Base-by-base conservation (phyloP, 2,888 invertebrate species). In the Tortricodes alternella region DNA sequence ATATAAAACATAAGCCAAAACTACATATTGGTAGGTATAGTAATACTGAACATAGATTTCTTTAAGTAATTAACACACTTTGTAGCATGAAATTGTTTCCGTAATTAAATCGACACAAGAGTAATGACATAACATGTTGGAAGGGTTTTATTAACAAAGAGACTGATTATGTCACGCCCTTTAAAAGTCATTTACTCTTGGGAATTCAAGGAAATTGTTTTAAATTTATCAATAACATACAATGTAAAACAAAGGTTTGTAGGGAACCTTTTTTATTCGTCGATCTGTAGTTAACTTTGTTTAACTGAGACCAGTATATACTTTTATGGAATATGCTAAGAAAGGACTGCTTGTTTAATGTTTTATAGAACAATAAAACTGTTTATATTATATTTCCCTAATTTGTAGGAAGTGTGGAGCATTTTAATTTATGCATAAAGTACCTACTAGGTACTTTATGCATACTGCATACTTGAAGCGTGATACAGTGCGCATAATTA, bases 321-420 rank as follows among this genome's bases (percentile, higher is more conserved):
- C 65, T 70, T 67, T 65, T 70, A 66, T 68, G 61, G 64, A 59
- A 62, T 50, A 60, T 61, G 63, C 58, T 61, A 66, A 64, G 64
- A 64, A 65, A 62, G 61, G 59, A 64, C 61, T 57, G 61, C 67
- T 70, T 21, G 11, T 29, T 29, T 73, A 64, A 63, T 65, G 53
- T 71, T 80, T 80, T 73, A 80, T 64, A 69, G 64, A 71, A 68
- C 70, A 72, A 74, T 81, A 76, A 81, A 76, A 69, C 69, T 73
- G n/a, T 73, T 77, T 73, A 32, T 13, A n/a, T 18, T 46, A 21
- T 21, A n/a, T 13, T 21, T 18, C n/a, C 8, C 34, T 21, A 3
- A 21, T 46, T 19, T 46, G 13, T 15, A 29, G 13, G 37, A 16
- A 18, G 1, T 24, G 3, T 24, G 5, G 9, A 24, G 1, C 2